Conservation (phyloP, 2,888 invertebrate genomes). For the Pherbina coryleti region DNA sequence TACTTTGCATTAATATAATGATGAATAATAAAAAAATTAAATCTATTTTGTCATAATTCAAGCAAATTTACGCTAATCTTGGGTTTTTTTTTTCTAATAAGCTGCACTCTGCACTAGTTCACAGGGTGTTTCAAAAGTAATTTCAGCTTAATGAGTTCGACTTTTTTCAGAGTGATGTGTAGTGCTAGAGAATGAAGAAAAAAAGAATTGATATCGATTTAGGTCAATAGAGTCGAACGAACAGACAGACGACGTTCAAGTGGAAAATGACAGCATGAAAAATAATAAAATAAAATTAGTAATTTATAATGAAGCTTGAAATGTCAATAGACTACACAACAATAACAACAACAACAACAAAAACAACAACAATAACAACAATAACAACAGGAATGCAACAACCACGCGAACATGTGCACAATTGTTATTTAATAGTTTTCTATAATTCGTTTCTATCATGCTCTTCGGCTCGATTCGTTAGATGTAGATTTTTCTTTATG, state of each 20-base stretch:
- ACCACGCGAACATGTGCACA: neutral
- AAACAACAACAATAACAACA: neutral
- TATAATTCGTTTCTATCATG: neutral
- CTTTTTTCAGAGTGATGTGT: neutral
- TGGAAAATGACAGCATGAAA: too few relatives aligned
- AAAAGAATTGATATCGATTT: neutral
- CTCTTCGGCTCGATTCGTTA: too few relatives aligned
- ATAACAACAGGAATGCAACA: too few relatives aligned
- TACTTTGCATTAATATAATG: neutral
- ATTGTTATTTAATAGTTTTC: neutral
- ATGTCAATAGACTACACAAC: slow-evolving; percentile 7
- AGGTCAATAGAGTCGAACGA: neutral
- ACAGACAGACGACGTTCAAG: neutral
- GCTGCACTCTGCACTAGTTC: too few relatives aligned
- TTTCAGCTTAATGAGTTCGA: neutral
- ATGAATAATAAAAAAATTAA: neutral
- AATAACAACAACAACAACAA: neutral
- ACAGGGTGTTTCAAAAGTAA: too few relatives aligned
- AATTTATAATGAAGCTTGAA: neutral
- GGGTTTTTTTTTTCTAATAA: too few relatives aligned
- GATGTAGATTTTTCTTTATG: too few relatives aligned
- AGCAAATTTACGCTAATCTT: too few relatives aligned
- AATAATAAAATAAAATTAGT: neutral
- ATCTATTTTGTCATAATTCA: too few relatives aligned
- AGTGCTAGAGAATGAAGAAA: neutral